Evolutionary conservation across 2,113 vertebrate genomes (phyloP).

Genomic region (Oxyura jamaicensis): DNA sequence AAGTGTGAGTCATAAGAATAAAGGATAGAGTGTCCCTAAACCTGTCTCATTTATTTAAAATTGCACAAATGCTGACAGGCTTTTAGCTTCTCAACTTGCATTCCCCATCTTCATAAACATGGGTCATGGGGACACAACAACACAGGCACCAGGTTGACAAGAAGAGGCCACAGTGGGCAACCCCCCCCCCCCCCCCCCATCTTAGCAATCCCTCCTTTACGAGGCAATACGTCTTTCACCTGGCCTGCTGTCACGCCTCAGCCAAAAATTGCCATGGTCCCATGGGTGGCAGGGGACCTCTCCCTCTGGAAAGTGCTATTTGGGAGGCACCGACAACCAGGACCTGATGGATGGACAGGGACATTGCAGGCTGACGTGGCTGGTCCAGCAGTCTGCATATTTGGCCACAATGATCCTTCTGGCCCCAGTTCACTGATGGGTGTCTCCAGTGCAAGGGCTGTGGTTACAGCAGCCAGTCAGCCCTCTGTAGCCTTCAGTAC

Average conservation of each 20-base stretch:
- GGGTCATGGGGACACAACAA: fast-evolving
- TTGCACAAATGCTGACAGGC: background rate
- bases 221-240: background rate
- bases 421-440: background rate
- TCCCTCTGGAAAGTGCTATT: background rate
- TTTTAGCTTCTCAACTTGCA: background rate
- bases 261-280: background rate
- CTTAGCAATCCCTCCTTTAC: background rate
- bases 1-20: background rate
- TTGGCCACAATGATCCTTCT: background rate
- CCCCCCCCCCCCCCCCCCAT: background rate
- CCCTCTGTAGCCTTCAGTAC: background rate
- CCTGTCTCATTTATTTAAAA: background rate
- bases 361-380: background rate
- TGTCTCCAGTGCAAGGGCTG: background rate
- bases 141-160: background rate
- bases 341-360: background rate
- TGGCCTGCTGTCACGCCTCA: background rate
- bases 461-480: background rate
- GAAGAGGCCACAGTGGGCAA: fast-evolving
- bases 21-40: background rate
- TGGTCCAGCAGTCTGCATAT: background rate
- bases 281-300: background rate
- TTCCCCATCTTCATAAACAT: background rate
- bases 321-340: background rate